phyloP scores from a whole-genome alignment of 2,113 vertebrate species.

The Nesoenas mayeri region DNA sequence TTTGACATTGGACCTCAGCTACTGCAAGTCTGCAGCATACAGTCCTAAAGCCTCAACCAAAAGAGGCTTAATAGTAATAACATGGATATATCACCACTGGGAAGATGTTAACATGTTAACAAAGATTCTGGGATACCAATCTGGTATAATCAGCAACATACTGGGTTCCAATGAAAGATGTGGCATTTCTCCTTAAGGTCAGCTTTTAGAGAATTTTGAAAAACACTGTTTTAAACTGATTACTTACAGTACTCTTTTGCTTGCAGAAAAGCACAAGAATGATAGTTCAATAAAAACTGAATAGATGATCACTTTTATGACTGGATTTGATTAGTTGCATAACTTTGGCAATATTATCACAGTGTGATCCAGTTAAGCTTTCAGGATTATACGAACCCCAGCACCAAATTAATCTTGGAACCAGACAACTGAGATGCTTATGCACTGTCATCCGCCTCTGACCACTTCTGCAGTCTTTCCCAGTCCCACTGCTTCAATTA shows the following conservation, averaged over 20 bases:
- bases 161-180: slow-evolving; percentile 69
- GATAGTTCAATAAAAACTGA: slow-evolving; percentile 64
- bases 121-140: slow-evolving; percentile 65
- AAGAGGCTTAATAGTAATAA: slow-evolving; percentile 58
- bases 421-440: slow-evolving; percentile 10
- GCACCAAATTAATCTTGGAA: slow-evolving; percentile 50
- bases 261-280: slow-evolving; percentile 50
- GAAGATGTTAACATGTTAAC: slow-evolving; percentile 49
- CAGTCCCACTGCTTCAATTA: background rate
- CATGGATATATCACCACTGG: slow-evolving; percentile 53
- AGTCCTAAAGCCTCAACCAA: slow-evolving; percentile 63
- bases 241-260: slow-evolving; percentile 60
- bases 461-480: background rate
- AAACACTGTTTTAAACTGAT: slow-evolving; percentile 56
- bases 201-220: slow-evolving; percentile 66
- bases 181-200: slow-evolving; percentile 59
- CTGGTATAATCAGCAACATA: slow-evolving; percentile 65
- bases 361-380: slow-evolving; percentile 57
- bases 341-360: slow-evolving; percentile 72
- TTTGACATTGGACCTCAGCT: slow-evolving; percentile 32
- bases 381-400: slow-evolving; percentile 59
- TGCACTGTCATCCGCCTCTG: background rate
- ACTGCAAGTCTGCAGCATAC: slow-evolving; percentile 30
- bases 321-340: slow-evolving; percentile 72
- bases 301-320: slow-evolving; percentile 49